phyloP scores from a whole-genome alignment of 1,140 invertebrate genomes.

The Bombus affinis region DNA sequence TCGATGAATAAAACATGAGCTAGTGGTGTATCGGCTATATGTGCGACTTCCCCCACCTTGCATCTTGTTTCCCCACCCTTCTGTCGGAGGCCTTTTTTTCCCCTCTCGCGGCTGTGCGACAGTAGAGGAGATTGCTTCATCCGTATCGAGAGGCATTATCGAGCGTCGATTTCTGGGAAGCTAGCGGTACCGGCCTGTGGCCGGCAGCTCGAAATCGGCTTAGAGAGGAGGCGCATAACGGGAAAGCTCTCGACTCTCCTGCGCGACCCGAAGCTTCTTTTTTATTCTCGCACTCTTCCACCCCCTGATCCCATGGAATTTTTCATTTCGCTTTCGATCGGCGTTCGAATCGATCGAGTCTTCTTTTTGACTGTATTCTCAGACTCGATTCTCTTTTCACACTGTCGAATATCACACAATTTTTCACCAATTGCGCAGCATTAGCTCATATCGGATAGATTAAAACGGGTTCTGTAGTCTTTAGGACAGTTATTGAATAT shows the following conservation, averaged over 20 bases:
- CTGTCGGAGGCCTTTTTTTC: slow-evolving; percentile 47
- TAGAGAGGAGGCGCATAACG: slow-evolving; percentile 65
- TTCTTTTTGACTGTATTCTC: not conserved
- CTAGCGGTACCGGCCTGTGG: slow-evolving; percentile 69
- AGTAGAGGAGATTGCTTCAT: slow-evolving; percentile 73
- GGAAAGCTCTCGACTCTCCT: slow-evolving; percentile 61
- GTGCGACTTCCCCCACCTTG: slow-evolving; percentile 27
- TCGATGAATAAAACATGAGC: slow-evolving; percentile 61
- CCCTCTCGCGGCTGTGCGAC: slow-evolving; percentile 53
- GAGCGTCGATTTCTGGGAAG: slow-evolving; percentile 73
- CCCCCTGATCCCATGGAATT: slow-evolving; percentile 25
- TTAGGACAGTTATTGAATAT: not conserved
- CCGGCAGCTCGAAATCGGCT: slow-evolving; percentile 64
- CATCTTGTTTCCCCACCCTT: slow-evolving; percentile 12
- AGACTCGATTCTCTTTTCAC: not conserved
- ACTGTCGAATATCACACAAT: not conserved
- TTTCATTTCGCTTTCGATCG: slow-evolving; percentile 70
- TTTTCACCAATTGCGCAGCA: not conserved
- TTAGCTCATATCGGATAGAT: too few species aligned
- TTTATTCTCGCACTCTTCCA: not conserved
- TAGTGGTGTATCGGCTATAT: slow-evolving; percentile 37
- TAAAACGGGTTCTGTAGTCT: not conserved
- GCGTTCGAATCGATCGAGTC: not conserved
- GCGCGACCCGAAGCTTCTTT: slow-evolving; percentile 46
- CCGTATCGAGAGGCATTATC: slow-evolving; percentile 72